A percentile compares a stretch with the other conserved stretches of the same genome.
phyloP scores from a whole-genome alignment of 2,113 vertebrate species.

The Hippocampus abdominalis region DNA sequence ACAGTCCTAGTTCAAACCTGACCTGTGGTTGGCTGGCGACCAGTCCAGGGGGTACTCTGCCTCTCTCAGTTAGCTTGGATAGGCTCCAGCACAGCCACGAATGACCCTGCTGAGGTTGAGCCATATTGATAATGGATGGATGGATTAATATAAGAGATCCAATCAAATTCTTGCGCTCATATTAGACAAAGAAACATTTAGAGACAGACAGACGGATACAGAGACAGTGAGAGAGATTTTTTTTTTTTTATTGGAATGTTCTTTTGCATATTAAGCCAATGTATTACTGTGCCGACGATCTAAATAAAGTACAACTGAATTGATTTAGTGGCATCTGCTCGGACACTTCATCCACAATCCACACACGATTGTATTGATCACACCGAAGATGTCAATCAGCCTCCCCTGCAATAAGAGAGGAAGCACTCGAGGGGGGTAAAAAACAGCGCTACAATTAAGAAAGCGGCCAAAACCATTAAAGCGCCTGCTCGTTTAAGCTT shows the following conservation, averaged over 20 bases:
- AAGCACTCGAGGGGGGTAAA: slow-evolving; percentile 56
- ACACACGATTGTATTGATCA: slow-evolving; percentile 52
- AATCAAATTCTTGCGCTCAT: neutral
- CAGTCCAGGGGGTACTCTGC: no score
- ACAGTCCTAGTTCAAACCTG: no score
- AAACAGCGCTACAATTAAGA: slow-evolving; percentile 59
- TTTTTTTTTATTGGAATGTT: slow-evolving; percentile 6
- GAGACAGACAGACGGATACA: neutral
- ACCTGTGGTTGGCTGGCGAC: no score
- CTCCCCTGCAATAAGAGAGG: slow-evolving; percentile 24
- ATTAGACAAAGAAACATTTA: neutral
- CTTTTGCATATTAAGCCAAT: slow-evolving; percentile 9
- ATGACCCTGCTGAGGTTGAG: neutral
- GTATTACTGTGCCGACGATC: slow-evolving; percentile 1
- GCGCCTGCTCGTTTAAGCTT: slow-evolving; percentile 36
- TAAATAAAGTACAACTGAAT: slow-evolving; percentile 39
- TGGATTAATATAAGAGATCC: neutral
- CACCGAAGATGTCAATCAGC: slow-evolving; percentile 45
- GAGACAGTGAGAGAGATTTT: neutral
- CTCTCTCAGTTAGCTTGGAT: no score
- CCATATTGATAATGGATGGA: neutral
- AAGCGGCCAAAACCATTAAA: slow-evolving; percentile 62
- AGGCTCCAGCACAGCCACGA: no score
- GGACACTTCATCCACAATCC: slow-evolving; percentile 47
- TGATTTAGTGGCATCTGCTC: slow-evolving; percentile 42